These are phyloP conservation scores for Steinernema hermaphroditum DNA, from an alignment of 2,888 invertebrate species.

Conservation along the genomic window DNA sequence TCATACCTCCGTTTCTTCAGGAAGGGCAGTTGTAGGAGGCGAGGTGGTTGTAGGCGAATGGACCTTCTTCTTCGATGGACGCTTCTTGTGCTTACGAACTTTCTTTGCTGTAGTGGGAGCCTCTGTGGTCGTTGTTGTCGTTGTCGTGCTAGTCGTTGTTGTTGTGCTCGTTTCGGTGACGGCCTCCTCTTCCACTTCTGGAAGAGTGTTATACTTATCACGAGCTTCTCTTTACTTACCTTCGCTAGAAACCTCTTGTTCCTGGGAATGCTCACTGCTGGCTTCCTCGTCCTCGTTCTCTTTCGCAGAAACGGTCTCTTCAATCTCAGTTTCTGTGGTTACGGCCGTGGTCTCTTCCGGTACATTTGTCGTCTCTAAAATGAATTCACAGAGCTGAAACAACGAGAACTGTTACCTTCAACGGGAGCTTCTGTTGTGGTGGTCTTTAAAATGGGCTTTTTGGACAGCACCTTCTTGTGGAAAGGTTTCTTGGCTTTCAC, in stretches of 20 bases:
- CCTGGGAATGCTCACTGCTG: constrained; percentile 32
- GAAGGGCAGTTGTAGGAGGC: background rate
- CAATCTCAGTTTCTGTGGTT: background rate
- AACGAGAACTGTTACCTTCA: no score
- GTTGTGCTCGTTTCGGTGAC: background rate
- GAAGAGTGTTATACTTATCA: background rate
- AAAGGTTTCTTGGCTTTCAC: background rate
- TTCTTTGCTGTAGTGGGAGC: background rate
- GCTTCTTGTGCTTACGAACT: background rate
- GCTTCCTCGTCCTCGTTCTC: constrained; percentile 15
- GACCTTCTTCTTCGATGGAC: constrained; percentile 1
- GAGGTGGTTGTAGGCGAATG: background rate
- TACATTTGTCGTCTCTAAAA: background rate
- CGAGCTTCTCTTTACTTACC: background rate
- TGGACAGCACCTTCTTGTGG: constrained; percentile 24
- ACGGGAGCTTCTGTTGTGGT: background rate
- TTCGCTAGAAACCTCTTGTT: constrained; percentile 20
- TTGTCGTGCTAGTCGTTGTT: constrained; percentile 13
- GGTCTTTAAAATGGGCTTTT: constrained; percentile 7
- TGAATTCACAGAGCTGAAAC: no score
- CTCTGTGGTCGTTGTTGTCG: constrained; percentile 24
- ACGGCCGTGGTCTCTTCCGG: constrained; percentile 19
- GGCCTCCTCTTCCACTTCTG: background rate
- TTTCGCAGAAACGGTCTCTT: background rate
- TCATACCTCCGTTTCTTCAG: background rate